These are phyloP conservation scores for Elmis aenea DNA, from an alignment of 2,888 invertebrate species.

Conservation along the genomic window DNA sequence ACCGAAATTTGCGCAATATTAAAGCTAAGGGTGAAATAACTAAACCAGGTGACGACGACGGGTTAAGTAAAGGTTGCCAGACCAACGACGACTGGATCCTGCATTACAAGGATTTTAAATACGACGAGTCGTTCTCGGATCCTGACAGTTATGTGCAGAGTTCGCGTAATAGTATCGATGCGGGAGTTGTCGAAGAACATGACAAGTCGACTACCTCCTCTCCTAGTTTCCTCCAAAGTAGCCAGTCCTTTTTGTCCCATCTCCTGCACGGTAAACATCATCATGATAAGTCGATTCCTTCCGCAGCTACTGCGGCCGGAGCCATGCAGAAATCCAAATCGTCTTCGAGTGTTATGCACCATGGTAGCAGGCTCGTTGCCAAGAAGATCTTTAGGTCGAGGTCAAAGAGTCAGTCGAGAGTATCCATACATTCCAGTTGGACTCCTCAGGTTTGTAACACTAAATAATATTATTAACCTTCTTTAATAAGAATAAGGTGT, in stretches of 20 bases:
- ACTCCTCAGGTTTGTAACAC: constrained; percentile 81
- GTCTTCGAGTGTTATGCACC: constrained; percentile 79
- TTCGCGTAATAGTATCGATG: constrained; percentile 52
- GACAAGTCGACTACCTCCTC: constrained; percentile 44
- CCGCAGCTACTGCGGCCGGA: constrained; percentile 49
- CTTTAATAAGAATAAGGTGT: too few species aligned
- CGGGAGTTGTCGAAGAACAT: constrained; percentile 44
- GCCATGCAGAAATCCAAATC: constrained; percentile 88
- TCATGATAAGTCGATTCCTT: constrained; percentile 26
- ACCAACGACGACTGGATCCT: constrained; percentile 73
- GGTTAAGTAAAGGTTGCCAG: constrained; percentile 69
- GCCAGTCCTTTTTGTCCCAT: constrained; percentile 61
- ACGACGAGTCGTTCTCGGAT: constrained; percentile 41
- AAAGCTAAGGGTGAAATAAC: constrained; percentile 71
- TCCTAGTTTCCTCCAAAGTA: constrained; percentile 48
- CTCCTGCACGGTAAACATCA: constrained; percentile 54
- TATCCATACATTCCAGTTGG: constrained; percentile 64
- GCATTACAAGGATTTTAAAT: constrained; percentile 50
- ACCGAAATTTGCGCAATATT: constrained; percentile 76
- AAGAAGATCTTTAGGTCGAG: constrained; percentile 81
- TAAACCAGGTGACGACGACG: constrained; percentile 74
- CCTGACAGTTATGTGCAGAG: constrained; percentile 48
- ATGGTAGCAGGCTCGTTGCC: constrained; percentile 65
- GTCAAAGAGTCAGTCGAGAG: constrained; percentile 74
- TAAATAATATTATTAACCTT: too few species aligned